Percentiles rank a stretch among this genome's conserved stretches.
Evolutionary conservation across 2,113 vertebrate genomes (phyloP).

Genomic region (Ceyx margarethae): DNA sequence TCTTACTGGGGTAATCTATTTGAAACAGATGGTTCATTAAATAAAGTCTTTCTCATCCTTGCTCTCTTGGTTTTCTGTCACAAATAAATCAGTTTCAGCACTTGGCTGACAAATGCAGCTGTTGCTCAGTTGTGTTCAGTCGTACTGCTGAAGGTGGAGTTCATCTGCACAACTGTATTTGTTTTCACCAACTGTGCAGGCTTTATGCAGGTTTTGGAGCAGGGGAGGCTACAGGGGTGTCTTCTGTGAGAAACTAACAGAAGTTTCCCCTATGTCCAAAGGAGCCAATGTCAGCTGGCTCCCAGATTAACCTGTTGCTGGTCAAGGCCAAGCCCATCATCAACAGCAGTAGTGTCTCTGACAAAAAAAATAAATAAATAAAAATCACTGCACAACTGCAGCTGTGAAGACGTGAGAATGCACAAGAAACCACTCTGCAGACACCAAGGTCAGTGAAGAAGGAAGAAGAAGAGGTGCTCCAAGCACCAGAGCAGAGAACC

Average conservation of each 20-base stretch:
- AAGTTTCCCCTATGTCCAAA: background rate
- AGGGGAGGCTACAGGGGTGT: background rate
- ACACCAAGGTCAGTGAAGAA: background rate
- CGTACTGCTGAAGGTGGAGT: background rate
- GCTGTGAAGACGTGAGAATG: background rate
- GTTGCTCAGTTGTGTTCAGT: background rate
- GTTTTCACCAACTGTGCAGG: background rate
- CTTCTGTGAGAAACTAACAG: background rate
- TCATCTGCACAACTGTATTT: background rate
- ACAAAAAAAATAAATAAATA: background rate
- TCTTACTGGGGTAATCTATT: background rate
- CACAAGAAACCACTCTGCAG: background rate
- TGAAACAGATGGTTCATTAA: background rate
- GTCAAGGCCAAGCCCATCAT: background rate
- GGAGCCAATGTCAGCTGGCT: background rate
- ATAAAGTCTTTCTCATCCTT: background rate
- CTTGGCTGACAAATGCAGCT: background rate
- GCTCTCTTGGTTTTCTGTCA: background rate
- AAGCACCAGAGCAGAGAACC: background rate
- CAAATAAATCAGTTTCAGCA: background rate
- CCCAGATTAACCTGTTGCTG: fast-evolving
- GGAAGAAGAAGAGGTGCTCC: background rate
- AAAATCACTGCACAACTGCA: background rate
- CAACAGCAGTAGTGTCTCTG: fast-evolving
- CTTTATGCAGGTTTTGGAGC: background rate